These are phyloP conservation scores for Dexiosoma caninum DNA, from an alignment of 2,888 invertebrate species.

Conservation along the genomic window DNA sequence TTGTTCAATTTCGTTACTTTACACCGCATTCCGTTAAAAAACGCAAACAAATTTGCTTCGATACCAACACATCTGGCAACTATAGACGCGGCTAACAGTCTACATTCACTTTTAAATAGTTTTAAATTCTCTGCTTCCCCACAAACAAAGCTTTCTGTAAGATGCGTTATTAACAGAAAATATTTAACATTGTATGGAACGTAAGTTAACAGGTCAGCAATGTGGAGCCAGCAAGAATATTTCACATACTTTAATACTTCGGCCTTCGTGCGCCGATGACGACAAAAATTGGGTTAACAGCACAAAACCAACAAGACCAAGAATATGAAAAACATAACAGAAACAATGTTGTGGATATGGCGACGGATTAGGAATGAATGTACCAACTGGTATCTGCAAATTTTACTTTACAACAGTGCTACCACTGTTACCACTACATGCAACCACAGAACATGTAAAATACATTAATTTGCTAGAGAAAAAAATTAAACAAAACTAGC, in stretches of 20 bases:
- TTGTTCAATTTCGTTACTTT: too few species aligned
- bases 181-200: constrained; percentile 36
- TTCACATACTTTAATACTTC: too few species aligned
- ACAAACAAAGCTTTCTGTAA: constrained; percentile 44
- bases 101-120: neutral
- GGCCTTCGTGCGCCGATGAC: neutral
- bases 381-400: neutral
- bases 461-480: constrained; percentile 22
- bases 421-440: constrained; percentile 33
- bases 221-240: neutral
- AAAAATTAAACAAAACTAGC: constrained; percentile 4
- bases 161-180: too few species aligned
- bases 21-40: too few species aligned
- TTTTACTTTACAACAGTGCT: neutral
- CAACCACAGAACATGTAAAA: constrained; percentile 30
- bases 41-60: too few species aligned
- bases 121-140: constrained; percentile 17
- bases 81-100: neutral
- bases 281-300: constrained; percentile 38
- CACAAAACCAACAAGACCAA: too few species aligned
- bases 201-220: neutral
- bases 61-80: too few species aligned
- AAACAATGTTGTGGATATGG: neutral
- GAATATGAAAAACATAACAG: neutral
- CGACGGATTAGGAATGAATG: constrained; percentile 18